Base-by-base conservation (phyloP, 2,113 vertebrate species). In the Galemys pyrenaicus region DNA sequence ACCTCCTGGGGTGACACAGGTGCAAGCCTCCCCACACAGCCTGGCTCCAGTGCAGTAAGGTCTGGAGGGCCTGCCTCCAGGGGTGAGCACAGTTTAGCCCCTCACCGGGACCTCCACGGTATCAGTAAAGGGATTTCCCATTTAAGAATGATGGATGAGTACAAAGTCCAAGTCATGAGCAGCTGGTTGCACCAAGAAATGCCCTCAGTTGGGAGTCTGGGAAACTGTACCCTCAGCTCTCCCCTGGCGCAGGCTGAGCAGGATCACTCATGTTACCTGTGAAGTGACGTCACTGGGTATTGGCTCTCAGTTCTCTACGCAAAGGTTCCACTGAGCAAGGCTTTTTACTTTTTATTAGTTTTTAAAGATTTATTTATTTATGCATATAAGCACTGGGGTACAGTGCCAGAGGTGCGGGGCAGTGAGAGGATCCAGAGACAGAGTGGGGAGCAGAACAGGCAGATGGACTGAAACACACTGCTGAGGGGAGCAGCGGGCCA, bases 1-100 rank as follows among this genome's bases (percentile, higher is more conserved):
- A 6, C 32, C 73, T 44, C 56, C 20, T 19, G 30, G 80, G 13
- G 24, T 28, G 44, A 35, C 0, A 3, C 1, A 64, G n/a, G 9
- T 8, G 39, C 10, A 13, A 44, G 46, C 26, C 0, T 49, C 4
- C 39, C 17, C 12, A 4, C 35, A 26, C 11, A 0, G 3, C 39
- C 9, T 0, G 3, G 56, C 5, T 73, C 44, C 5, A 6, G 44
- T 44, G 44, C 44, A 44, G 9, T 44, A 44, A 44, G 44, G 22
- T 19, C 7, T 28, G 5, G 15, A 22, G 79, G 37, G 32, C 30
- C 44, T 26, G 32, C 44, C 13, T 41, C 62, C 65, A 24, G 44
- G 17, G 26, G 37, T 11, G n/a, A 78, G 35, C 41, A 26, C 12
- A 9, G 51, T 51, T 82, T 65, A 67, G 37, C 49, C 32, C 46